Evolutionary conservation across 2,113 vertebrate species (phyloP).

Genomic region (Morone chrysops): DNA sequence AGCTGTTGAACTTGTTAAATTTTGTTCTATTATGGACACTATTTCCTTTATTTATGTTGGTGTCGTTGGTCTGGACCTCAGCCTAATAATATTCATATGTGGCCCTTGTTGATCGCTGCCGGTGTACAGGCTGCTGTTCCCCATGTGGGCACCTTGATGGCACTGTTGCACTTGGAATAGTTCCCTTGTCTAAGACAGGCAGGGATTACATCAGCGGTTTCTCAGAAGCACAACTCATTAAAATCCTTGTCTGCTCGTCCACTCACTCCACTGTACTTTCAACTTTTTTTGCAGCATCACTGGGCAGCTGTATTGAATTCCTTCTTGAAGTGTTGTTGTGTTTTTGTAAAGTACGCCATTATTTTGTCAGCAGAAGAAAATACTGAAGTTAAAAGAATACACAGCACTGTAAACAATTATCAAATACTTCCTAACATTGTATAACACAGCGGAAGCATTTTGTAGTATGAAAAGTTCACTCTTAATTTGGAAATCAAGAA

Average conservation of each 20-base stretch:
- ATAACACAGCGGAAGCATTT: neutral
- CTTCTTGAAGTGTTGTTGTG: constrained; percentile 1
- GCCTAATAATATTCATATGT: neutral
- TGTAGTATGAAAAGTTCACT: neutral
- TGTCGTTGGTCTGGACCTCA: neutral
- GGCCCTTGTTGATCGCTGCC: neutral
- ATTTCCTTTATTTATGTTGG: neutral
- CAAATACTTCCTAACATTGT: neutral
- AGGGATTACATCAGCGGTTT: constrained; percentile 47
- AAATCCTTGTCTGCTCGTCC: constrained; percentile 16
- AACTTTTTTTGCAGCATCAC: constrained; percentile 18
- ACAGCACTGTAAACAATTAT: neutral
- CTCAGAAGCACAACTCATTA: constrained; percentile 28
- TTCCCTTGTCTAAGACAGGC: neutral
- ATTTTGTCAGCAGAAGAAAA: neutral
- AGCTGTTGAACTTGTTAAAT: neutral
- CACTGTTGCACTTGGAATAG: constrained; percentile 57
- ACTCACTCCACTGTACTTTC: neutral
- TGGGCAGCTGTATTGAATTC: constrained; percentile 15
- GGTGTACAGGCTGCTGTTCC: constrained; percentile 34
- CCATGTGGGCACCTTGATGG: constrained; percentile 46
- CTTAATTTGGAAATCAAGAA: neutral
- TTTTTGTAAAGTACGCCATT: neutral
- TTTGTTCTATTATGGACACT: neutral
- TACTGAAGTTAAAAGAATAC: neutral